Base-by-base conservation (phyloP, 2,888 invertebrate genomes). In the Agrotis segetum region DNA sequence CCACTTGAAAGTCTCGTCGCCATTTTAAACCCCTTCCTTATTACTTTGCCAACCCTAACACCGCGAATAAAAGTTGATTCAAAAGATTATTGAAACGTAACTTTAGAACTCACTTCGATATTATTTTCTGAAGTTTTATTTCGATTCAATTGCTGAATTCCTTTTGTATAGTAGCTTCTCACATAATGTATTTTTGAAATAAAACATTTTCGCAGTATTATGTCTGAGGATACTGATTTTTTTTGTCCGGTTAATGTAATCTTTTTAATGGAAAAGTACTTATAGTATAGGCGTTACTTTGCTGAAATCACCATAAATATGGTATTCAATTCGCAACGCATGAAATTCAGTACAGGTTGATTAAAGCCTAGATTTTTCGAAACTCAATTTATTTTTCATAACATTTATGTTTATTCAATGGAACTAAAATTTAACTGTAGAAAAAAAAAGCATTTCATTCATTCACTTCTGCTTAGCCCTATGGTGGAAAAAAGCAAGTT, bases 1-100 rank as follows among this genome's bases (percentile, higher is more conserved):
- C 2, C 59, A 53, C 55, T 78, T 73, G 59, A 79, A 66, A 71
- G 44, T 63, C 52, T 61, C 19, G 11, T 16, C 3, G 24, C 40
- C 21, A 53, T 64, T 76, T 67, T 62, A 59, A 78, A 78, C 58
- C 62, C 67, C 40, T 53, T 66, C 53, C 49, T 24, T 76, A 62
- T 74, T 50, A 67, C 47, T 68, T 71, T 34, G 55, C 56, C 67
- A 72, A 63, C 60, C 72, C 63, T 61, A 63, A 63, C 14, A 16
- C 9, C n/a, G 24, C 47, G 63, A 71, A 67, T 76, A 74, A 71
- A 74, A 74, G 61, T 75, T 65, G 44, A 19, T 67, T 21, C 17
- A 52, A 44, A 52, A 68, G 60, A 72, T 83, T 81, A 78, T 75
- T 75, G 71, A 69, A 73, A 66, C 56, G 40, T 58, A 67, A 73